Conservation (phyloP, 2,113 vertebrate species). For the Ammodytes marinus region DNA sequence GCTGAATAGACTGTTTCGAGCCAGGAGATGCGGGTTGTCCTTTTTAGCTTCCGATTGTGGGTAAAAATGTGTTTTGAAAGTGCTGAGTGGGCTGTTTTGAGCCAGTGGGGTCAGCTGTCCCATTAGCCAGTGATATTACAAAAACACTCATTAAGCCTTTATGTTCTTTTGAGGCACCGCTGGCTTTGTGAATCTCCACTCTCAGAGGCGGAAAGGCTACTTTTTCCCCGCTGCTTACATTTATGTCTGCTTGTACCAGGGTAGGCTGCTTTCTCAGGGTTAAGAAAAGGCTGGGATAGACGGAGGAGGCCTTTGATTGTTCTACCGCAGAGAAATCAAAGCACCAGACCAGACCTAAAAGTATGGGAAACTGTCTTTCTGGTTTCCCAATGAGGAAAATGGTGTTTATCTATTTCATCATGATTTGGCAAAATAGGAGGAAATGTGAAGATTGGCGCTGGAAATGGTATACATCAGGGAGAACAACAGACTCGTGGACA, state of each 20-base stretch:
- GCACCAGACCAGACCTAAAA: constrained; percentile 33
- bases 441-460: constrained; percentile 7
- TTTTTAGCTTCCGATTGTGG: constrained; percentile 59
- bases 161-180: constrained; percentile 49
- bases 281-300: constrained; percentile 74
- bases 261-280: constrained; percentile 57
- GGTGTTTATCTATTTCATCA: constrained; percentile 28
- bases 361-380: constrained; percentile 29
- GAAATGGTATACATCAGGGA: constrained; percentile 8
- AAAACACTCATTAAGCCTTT: constrained; percentile 78
- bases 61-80: constrained; percentile 65
- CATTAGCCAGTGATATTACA: constrained; percentile 73
- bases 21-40: constrained; percentile 60
- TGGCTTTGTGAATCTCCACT: constrained; percentile 57
- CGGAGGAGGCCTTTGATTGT: constrained; percentile 68
- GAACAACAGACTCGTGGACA: constrained; percentile 61
- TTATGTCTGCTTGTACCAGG: constrained; percentile 56
- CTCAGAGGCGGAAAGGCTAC: constrained; percentile 54
- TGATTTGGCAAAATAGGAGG: constrained; percentile 21
- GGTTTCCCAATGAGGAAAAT: constrained; percentile 37
- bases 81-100: constrained; percentile 65
- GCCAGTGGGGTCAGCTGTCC: constrained; percentile 70
- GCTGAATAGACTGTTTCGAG: constrained; percentile 59
- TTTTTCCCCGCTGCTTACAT: constrained; percentile 30
- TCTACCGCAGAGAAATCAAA: constrained; percentile 46